Percentiles rank a stretch among this genome's conserved stretches.
phyloP scores from a whole-genome alignment of 53 echinoderm and acorn worm species.

The Paracentrotus lividus region DNA sequence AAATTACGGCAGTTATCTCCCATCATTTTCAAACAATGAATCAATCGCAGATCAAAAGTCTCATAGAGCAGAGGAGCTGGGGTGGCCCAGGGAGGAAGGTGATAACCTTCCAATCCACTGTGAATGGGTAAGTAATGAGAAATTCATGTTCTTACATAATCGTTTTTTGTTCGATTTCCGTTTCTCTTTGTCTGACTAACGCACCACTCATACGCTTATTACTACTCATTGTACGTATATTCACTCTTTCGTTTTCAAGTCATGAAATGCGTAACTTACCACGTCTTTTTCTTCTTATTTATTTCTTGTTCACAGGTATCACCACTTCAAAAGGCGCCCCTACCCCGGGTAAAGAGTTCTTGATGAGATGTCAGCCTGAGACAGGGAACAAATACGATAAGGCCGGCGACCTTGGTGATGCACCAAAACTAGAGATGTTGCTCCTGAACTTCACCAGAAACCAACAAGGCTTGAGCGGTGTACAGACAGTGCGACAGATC shows the following conservation, averaged over 20 bases:
- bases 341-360: background rate
- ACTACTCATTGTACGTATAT: background rate
- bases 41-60: background rate
- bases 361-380: background rate
- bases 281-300: background rate
- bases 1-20: background rate
- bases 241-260: background rate
- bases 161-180: too few relatives aligned
- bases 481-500: background rate
- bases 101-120: background rate
- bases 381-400: background rate
- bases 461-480: background rate
- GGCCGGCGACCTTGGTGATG: too few relatives aligned
- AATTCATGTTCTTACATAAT: background rate
- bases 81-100: conserved; percentile 18
- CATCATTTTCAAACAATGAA: background rate
- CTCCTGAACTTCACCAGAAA: background rate
- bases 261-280: background rate
- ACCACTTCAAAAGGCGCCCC: background rate
- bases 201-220: background rate
- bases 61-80: conserved; percentile 17
- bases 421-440: background rate
- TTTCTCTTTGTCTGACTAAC: background rate
- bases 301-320: background rate
- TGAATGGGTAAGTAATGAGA: conserved; percentile 39